Conservation (phyloP, 1,140 invertebrate genomes). For the Diorhabda carinulata region DNA sequence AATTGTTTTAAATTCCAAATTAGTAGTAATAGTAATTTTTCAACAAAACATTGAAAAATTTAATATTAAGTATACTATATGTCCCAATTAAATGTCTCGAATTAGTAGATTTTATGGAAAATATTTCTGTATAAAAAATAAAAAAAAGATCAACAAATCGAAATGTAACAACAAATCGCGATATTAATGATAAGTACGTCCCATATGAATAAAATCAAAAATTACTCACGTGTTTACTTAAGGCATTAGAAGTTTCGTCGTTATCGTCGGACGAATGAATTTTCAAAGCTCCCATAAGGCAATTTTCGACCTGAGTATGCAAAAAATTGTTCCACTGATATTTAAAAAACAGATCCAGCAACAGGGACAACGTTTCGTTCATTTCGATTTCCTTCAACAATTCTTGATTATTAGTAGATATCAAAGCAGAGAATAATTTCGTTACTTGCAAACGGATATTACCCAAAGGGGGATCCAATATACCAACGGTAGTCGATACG, state of each 20-base stretch:
- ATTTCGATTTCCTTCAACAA: slow-evolving; percentile 51
- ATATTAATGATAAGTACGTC: neutral
- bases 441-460: slow-evolving; percentile 71
- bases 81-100: no score
- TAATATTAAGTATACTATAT: no score
- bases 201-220: neutral
- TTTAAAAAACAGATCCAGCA: slow-evolving; percentile 78
- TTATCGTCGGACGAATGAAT: slow-evolving; percentile 32
- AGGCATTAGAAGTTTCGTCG: slow-evolving; percentile 48
- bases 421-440: slow-evolving; percentile 65
- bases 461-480: slow-evolving; percentile 70
- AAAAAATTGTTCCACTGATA: slow-evolving; percentile 87
- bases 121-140: no score
- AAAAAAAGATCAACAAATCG: no score
- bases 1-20: no score
- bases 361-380: slow-evolving; percentile 49
- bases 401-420: slow-evolving; percentile 62
- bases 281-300: slow-evolving; percentile 64
- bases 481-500: slow-evolving; percentile 62
- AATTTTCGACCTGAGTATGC: slow-evolving; percentile 77
- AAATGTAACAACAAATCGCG: no score
- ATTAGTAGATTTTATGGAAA: no score
- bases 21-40: no score
- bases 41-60: no score
- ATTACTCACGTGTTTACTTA: slow-evolving; percentile 55